Base-by-base conservation (phyloP, 2,797 vertebrate species). In the Xiphorhynchus erythropygius region DNA sequence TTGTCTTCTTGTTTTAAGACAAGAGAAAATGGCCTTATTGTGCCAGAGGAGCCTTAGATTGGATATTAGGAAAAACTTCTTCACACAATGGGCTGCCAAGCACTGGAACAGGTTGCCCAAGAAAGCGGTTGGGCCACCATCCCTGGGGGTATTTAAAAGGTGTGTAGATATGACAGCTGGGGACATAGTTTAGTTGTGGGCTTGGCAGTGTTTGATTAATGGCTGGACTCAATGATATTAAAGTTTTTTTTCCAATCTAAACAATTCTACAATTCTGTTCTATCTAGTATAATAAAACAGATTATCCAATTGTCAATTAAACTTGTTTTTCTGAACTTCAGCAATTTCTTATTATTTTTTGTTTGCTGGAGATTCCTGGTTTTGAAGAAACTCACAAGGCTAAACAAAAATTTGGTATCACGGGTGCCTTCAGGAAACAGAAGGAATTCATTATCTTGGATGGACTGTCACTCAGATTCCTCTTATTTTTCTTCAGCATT, bases 241-340 rank as follows among this genome's bases (percentile, higher is more conserved):
- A 62, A 75, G 22, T 5, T 32, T 35, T 27, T 62, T 75, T 75
- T 68, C 41, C 15, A 55, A 75, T 8, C 25, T 49, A 27, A 68
- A 33, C 3, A 3, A 41, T 6, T 55, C 25, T 19, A 23, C 0
- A 0, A 55, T 47, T 41, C 10, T 41, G 11, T 41, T 75, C 18
- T 27, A 73, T 5, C 9, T 27, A 62, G 57, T 8, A 55, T 15
- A 85, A 1, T 14, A 42, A 59, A 22, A 16, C 4, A 28, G 9
- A 32, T 22, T 37, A 28, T 39, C 33, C 18, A 84, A 4, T 32
- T 2, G 18, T 78, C 16, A 56, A 22, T 32, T 46, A 44, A 49
- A 59, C 8, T 56, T 69, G 11, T 74, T 79, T 73, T 69, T 70
- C 41, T 76, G 8, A 7, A 17, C 76, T 27, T n/a, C 60, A 32